Percentiles rank a stretch among this genome's conserved stretches.
Conservation (phyloP, 2,113 vertebrate species). For the Alexandromys fortis region DNA sequence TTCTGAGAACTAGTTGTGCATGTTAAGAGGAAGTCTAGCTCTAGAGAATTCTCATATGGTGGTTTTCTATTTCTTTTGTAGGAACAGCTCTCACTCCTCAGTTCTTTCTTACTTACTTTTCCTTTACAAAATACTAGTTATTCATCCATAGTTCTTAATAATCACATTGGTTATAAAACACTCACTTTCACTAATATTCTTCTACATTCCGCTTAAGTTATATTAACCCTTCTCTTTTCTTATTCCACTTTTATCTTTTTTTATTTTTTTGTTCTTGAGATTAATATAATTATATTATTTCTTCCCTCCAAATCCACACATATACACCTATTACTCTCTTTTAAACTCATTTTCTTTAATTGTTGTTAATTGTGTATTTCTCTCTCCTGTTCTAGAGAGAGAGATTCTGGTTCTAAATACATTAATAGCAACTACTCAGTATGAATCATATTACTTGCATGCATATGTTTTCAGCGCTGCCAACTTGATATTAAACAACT, state of each 20-base stretch:
- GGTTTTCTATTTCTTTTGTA: slow-evolving; percentile 46
- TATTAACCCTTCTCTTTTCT: background rate
- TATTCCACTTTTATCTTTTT: background rate
- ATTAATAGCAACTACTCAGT: too few species aligned
- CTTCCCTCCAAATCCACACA: background rate
- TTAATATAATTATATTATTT: background rate
- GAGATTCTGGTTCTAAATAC: background rate
- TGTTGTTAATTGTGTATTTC: background rate
- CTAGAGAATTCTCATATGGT: slow-evolving; percentile 29
- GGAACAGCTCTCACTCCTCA: background rate
- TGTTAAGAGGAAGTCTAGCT: slow-evolving; percentile 69
- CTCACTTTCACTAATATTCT: background rate
- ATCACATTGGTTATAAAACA: background rate
- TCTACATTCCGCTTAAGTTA: background rate
- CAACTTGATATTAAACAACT: background rate
- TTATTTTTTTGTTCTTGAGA: background rate
- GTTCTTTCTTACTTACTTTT: background rate
- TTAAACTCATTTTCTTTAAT: background rate
- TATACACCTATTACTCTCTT: background rate
- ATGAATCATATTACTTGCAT: background rate
- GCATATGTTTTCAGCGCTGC: background rate
- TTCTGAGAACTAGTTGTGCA: slow-evolving; percentile 63
- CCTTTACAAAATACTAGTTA: background rate
- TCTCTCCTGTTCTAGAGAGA: too few species aligned
- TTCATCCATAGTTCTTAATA: background rate